Conservation (phyloP, 2,888 invertebrate genomes). For the Leptodirus hochenwartii region DNA sequence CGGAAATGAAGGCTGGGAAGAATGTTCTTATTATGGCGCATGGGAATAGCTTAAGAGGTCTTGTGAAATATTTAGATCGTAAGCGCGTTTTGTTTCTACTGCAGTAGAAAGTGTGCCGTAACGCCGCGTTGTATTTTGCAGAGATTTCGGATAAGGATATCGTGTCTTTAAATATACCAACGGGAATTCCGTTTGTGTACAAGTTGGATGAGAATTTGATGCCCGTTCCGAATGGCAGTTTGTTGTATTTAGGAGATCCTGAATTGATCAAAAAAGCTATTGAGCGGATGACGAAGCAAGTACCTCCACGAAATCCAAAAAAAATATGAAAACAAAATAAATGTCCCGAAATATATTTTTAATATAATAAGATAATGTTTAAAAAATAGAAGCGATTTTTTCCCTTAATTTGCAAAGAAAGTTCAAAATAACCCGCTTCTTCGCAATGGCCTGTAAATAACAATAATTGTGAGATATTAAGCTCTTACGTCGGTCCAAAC, state of each 20-base stretch:
- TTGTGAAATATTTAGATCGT: too few relatives aligned
- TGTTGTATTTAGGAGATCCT: slow-evolving; percentile 44
- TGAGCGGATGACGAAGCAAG: slow-evolving; percentile 61
- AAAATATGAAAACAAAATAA: too few relatives aligned
- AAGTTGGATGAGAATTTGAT: slow-evolving; percentile 35
- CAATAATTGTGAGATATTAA: too few relatives aligned
- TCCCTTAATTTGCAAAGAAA: too few relatives aligned
- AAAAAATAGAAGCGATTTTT: slow-evolving; percentile 6
- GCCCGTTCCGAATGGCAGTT: slow-evolving; percentile 6
- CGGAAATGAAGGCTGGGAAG: slow-evolving; percentile 60
- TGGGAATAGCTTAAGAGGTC: slow-evolving; percentile 70
- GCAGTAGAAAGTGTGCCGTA: too few relatives aligned
- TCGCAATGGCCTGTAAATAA: too few relatives aligned
- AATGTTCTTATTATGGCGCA: slow-evolving; percentile 68
- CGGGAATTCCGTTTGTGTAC: slow-evolving; percentile 45
- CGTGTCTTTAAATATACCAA: slow-evolving; percentile 40
- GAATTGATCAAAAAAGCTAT: slow-evolving; percentile 60
- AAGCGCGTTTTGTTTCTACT: too few relatives aligned
- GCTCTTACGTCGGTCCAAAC: too few relatives aligned
- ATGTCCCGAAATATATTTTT: too few relatives aligned
- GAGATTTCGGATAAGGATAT: slow-evolving; percentile 37
- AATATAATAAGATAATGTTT: slow-evolving; percentile 1
- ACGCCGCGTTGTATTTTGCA: too few relatives aligned
- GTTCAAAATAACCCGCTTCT: too few relatives aligned
- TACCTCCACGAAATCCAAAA: too few relatives aligned